These are phyloP conservation scores for Drosophila suzukii DNA, from an alignment of 1,140 invertebrate species.

Conservation along the genomic window DNA sequence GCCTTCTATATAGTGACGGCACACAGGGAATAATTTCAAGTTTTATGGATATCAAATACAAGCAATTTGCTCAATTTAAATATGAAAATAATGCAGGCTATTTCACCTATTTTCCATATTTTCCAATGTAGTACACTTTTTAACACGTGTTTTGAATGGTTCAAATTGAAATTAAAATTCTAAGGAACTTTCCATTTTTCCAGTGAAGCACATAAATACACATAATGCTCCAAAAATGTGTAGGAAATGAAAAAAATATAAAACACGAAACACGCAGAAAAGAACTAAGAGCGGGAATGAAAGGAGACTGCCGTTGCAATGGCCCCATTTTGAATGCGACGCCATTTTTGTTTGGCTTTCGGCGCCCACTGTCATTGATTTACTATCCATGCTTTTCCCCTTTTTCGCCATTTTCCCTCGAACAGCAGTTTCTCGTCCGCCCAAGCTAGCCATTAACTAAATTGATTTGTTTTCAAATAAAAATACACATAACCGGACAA, in stretches of 20 bases:
- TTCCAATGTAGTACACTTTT: too few relatives aligned
- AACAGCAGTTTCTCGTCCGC: constrained; percentile 30
- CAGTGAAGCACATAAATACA: constrained; percentile 24
- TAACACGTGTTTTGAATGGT: too few relatives aligned
- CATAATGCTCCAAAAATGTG: constrained; percentile 36
- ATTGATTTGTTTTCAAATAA: constrained; percentile 59
- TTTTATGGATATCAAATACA: too few relatives aligned
- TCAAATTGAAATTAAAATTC: too few relatives aligned
- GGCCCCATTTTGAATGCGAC: constrained; percentile 27
- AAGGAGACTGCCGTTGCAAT: constrained; percentile 31
- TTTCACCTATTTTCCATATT: too few relatives aligned
- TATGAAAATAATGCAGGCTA: too few relatives aligned
- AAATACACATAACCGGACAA: constrained; percentile 23
- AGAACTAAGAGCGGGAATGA: constrained; percentile 1
- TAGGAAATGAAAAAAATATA: constrained; percentile 10
- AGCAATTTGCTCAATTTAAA: too few relatives aligned
- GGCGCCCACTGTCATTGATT: constrained; percentile 46
- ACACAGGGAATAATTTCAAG: background rate
- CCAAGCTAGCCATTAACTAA: constrained; percentile 50
- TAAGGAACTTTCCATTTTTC: background rate
- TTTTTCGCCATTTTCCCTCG: constrained; percentile 1
- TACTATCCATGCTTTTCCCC: constrained; percentile 33
- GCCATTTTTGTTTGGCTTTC: constrained; percentile 49
- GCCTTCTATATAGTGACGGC: constrained; percentile 7
- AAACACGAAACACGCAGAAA: background rate